Conservation (phyloP, 2,797 vertebrate species). For the Peromyscus aztecus region DNA sequence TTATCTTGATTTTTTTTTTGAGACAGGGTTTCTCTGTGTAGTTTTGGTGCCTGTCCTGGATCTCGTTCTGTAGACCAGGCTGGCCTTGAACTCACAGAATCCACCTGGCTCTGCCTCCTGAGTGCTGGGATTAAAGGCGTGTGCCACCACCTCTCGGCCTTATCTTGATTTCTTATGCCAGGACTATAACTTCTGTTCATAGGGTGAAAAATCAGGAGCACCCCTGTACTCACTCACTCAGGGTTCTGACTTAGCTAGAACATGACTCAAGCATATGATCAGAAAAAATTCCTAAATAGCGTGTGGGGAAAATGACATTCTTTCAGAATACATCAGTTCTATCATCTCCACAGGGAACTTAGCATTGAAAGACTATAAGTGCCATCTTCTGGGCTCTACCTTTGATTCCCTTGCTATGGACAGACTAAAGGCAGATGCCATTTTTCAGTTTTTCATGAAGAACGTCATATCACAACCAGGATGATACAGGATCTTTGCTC, state of each 20-base stretch:
- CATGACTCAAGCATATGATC: not conserved
- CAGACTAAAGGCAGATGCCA: not conserved
- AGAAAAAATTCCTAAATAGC: not conserved
- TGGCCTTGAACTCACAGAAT: too few species aligned
- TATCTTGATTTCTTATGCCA: not conserved
- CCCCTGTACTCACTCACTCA: not conserved
- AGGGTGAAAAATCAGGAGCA: not conserved
- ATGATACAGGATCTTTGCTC: not conserved
- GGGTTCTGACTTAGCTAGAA: not conserved
- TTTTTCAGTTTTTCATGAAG: constrained; percentile 7
- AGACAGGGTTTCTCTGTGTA: too few species aligned
- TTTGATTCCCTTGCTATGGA: not conserved
- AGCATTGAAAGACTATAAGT: not conserved
- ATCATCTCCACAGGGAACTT: not conserved
- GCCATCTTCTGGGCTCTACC: not conserved
- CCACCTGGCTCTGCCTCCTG: too few species aligned
- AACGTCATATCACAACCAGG: not conserved
- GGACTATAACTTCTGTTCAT: not conserved
- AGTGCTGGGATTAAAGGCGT: too few species aligned
- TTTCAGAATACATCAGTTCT: not conserved
- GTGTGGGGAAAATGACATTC: not conserved
- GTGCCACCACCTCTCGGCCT: too few species aligned
- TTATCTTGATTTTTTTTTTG: not conserved
- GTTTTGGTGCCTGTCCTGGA: too few species aligned
- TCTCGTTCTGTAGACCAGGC: too few species aligned